Conservation (phyloP, 2,113 vertebrate genomes). For the Menidia beryllina region DNA sequence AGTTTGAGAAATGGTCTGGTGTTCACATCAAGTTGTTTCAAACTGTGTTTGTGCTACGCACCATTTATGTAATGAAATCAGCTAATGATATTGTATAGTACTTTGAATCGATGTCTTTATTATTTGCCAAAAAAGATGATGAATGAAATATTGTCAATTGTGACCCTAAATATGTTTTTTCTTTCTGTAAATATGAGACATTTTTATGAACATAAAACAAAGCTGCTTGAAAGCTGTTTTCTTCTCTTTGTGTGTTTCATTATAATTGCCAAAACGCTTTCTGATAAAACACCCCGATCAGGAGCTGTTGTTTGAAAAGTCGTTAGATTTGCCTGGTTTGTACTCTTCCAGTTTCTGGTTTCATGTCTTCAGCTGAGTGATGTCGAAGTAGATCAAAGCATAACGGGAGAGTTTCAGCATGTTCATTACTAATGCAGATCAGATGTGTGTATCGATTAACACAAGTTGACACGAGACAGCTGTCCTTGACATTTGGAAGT, state of each 20-base stretch:
- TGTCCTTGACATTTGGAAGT: slow-evolving; percentile 1
- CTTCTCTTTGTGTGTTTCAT: not conserved
- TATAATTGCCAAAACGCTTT: not conserved
- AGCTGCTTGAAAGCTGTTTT: slow-evolving; percentile 16
- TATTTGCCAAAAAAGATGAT: slow-evolving; percentile 66
- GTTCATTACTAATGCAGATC: not conserved
- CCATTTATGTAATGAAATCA: slow-evolving; percentile 58
- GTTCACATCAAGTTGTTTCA: slow-evolving; percentile 62
- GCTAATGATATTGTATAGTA: slow-evolving; percentile 42
- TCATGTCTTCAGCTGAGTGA: not conserved
- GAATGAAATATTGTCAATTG: slow-evolving; percentile 48
- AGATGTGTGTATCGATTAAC: not conserved
- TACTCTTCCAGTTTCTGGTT: not conserved
- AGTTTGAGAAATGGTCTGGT: slow-evolving; percentile 54
- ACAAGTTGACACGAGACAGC: not conserved
- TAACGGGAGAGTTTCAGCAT: not conserved
- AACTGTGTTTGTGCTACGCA: slow-evolving; percentile 65
- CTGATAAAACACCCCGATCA: not conserved
- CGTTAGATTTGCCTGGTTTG: not conserved
- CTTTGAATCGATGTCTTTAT: slow-evolving; percentile 48
- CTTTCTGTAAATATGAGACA: slow-evolving; percentile 78
- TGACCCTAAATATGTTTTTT: slow-evolving; percentile 65
- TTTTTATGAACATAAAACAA: slow-evolving; percentile 75
- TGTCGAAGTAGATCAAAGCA: not conserved
- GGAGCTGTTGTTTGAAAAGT: too few relatives aligned